Conservation (phyloP, 2,797 vertebrate genomes). For the Leptodactylus fallax region DNA sequence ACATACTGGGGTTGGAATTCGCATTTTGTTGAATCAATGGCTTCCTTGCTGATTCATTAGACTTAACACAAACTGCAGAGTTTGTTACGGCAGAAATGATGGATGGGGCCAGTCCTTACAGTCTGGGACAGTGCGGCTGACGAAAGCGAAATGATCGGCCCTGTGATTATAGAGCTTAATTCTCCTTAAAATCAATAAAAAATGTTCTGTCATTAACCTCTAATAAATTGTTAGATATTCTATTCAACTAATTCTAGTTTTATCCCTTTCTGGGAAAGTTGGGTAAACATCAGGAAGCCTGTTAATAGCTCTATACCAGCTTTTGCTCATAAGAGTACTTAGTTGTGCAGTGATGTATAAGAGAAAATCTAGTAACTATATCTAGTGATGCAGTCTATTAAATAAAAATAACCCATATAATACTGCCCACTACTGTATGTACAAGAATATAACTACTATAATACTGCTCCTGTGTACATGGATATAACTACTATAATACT, state of each 20-base stretch:
- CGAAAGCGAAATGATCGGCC: background rate
- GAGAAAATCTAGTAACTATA: background rate
- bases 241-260: background rate
- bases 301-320: no score
- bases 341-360: background rate
- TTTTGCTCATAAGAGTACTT: no score
- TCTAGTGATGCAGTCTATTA: background rate
- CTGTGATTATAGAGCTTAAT: background rate
- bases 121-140: background rate
- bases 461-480: no score
- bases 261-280: no score
- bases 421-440: no score
- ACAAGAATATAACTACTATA: no score
- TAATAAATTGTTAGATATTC: background rate
- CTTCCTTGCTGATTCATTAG: conserved; percentile 48
- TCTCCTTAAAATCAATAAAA: background rate
- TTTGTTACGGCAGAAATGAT: background rate
- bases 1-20: background rate
- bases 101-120: background rate
- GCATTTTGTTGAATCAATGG: conserved; percentile 18
- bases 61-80: conserved; percentile 29
- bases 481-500: no score
- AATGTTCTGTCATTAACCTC: background rate
- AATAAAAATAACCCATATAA: no score
- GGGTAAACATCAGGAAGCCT: no score